Conservation (phyloP, 1,140 invertebrate species). For the Mylabris phalerata region DNA sequence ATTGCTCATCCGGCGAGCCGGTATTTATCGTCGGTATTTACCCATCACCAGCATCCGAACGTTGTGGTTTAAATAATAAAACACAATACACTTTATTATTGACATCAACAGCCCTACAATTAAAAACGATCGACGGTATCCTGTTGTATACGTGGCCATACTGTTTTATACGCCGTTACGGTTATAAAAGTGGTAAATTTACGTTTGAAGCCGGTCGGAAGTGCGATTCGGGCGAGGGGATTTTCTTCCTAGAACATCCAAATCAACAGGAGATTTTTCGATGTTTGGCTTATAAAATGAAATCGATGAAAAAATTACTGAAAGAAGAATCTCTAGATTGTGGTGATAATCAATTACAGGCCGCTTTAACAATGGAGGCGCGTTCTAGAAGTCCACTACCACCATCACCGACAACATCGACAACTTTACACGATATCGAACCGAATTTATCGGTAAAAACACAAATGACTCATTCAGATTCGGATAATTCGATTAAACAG, state of each 20-base stretch:
- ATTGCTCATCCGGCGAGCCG: conserved; percentile 73
- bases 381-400: conserved; percentile 69
- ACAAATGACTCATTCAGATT: conserved; percentile 21
- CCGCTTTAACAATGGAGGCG: conserved; percentile 64
- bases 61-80: conserved; percentile 64
- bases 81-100: conserved; percentile 63
- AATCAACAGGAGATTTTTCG: conserved; percentile 72
- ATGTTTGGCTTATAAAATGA: conserved; percentile 72
- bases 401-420: conserved; percentile 53
- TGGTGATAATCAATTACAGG: conserved; percentile 66
- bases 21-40: conserved; percentile 71
- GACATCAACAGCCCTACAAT: conserved; percentile 63
- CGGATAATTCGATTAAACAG: conserved; percentile 2
- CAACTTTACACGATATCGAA: conserved; percentile 45
- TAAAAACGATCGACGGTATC: conserved; percentile 56
- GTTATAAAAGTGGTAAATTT: conserved; percentile 73
- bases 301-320: conserved; percentile 73
- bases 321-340: conserved; percentile 63
- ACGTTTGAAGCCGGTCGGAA: conserved; percentile 87
- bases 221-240: conserved; percentile 78
- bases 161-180: conserved; percentile 75
- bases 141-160: conserved; percentile 80
- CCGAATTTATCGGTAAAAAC: conserved; percentile 2
- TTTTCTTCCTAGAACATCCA: conserved; percentile 69
- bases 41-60: conserved; percentile 67